These are phyloP conservation scores for Dromius quadrimaculatus DNA, from an alignment of 2,888 invertebrate species.

Conservation along the genomic window DNA sequence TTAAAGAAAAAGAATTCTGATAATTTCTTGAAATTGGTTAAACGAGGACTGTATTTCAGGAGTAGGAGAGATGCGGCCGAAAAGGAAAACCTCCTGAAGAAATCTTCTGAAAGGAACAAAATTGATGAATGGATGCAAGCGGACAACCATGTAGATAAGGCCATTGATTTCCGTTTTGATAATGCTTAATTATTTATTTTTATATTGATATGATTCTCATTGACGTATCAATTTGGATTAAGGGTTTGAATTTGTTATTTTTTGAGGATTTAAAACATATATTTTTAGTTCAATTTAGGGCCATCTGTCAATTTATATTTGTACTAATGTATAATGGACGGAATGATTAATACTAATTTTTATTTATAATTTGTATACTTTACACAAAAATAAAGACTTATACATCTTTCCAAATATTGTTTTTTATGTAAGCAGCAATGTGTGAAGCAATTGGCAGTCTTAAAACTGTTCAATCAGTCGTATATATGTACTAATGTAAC, in stretches of 20 bases:
- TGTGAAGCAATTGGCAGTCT: no score
- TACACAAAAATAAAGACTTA: no score
- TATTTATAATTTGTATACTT: no score
- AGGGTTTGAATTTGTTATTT: neutral
- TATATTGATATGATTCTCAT: conserved; percentile 12
- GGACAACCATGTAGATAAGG: neutral
- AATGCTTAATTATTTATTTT: conserved; percentile 7
- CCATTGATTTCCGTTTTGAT: conserved; percentile 13
- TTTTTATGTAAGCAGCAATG: no score
- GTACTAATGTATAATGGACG: no score
- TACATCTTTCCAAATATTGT: no score
- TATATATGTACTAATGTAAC: no score
- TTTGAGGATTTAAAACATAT: no score
- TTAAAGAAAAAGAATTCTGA: neutral
- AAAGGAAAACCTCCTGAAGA: neutral
- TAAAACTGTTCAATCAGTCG: no score
- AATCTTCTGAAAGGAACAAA: conserved; percentile 3
- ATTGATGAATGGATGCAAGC: conserved; percentile 9
- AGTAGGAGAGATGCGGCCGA: conserved; percentile 4
- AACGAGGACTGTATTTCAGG: conserved; percentile 34
- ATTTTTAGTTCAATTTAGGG: no score
- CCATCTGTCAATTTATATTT: no score
- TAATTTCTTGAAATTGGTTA: conserved; percentile 27
- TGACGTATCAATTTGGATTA: neutral
- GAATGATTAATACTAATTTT: no score